Percentiles rank a stretch among this genome's conserved stretches.
Evolutionary conservation across 1,140 invertebrate species (phyloP).

Genomic region (Grapholita molesta): DNA sequence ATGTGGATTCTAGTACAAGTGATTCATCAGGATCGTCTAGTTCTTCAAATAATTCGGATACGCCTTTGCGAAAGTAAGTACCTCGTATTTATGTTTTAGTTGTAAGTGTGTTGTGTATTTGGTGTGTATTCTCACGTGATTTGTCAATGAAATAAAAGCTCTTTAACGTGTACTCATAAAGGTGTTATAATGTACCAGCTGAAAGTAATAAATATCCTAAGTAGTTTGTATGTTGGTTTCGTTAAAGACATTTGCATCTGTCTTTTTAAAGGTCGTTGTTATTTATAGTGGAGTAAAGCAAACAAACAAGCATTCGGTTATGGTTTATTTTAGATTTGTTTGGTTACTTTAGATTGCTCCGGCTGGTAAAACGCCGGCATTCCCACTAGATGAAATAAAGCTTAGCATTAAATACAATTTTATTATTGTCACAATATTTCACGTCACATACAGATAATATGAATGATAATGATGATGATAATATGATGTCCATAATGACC

Average conservation of each 20-base stretch:
- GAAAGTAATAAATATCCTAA: background rate
- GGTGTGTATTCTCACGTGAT: background rate
- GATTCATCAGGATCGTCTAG: conserved; percentile 53
- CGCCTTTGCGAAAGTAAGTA: conserved; percentile 58
- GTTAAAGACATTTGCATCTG: background rate
- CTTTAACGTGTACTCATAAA: background rate
- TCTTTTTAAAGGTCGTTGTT: conserved; percentile 10
- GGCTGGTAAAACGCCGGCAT: background rate
- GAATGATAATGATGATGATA: too few species aligned
- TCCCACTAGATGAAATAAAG: background rate
- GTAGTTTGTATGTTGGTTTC: background rate
- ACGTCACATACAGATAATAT: too few species aligned
- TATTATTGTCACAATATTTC: too few species aligned
- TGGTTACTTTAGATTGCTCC: background rate
- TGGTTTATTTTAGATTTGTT: conserved; percentile 6
- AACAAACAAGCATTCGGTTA: background rate
- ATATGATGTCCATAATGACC: too few species aligned
- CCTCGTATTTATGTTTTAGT: background rate
- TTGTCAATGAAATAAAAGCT: background rate
- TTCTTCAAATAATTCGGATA: conserved; percentile 42
- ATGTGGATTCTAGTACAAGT: conserved; percentile 49
- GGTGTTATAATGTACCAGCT: background rate
- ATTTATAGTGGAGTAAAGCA: conserved; percentile 7
- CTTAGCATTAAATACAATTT: too few species aligned
- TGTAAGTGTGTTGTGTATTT: background rate